Base-by-base conservation (phyloP, 2,113 vertebrate genomes). In the Tetrax tetrax region DNA sequence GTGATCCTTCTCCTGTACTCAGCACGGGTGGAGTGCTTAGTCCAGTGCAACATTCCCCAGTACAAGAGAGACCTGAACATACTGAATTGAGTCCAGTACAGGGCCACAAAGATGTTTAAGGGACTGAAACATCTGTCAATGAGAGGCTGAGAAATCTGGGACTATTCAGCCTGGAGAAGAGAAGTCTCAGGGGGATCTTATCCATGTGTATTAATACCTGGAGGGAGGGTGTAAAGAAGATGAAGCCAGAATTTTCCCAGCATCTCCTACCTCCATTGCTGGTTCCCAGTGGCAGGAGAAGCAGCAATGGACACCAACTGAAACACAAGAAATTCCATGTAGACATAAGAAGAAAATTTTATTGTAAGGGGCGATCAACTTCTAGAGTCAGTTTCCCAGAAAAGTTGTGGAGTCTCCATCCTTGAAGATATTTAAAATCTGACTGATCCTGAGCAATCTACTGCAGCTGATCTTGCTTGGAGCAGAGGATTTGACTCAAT, bases 361-460 rank as follows among this genome's bases (percentile, higher is more conserved):
- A 25, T 25, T 60, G 3, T 16, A 13, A 31, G 10, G 7, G 3
- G 0, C 4, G 5, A 8, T 65, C 5, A 5, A 7, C 5, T 72
- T 69, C 43, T 35, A 51, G 14, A 53, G 7, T 3, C 4, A 20
- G 6, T 89, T 83, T 63, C 35, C 27, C 24, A 50, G 37, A 66
- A 87, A 90, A 6, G 1, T 15, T 59, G n/a, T 53, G 12, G 25
- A 43, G 5, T 65, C 5, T 45, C 22, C 20, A 68, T n/a, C 4
- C 6, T 15, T 48, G 31, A 10, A 87, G 20, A 28, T 37, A 45
- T 23, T 71, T 0, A 57, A 72, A 94, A 80, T 50, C 9, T 9
- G 47, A 12, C 24, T 57, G 10, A 83, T 27, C 22, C 38, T 66
- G 53, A 83, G 38, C 14, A 72, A 63, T 14, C 21, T 79, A 21